phyloP scores from a whole-genome alignment of 1,140 invertebrate genomes.

The Planococcus citri region DNA sequence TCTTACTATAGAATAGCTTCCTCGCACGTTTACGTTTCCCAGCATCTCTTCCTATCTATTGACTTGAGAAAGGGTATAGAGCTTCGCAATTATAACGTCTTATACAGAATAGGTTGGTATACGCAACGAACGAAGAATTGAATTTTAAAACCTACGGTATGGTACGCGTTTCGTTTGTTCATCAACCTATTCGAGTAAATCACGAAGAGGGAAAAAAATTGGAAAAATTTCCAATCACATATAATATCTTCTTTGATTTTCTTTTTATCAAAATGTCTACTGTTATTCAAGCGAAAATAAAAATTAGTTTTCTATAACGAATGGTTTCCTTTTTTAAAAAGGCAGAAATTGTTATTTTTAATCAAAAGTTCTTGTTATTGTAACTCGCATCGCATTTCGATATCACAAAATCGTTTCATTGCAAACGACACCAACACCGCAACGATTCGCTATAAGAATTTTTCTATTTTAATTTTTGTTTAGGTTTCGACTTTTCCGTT shows the following conservation, averaged over 20 bases:
- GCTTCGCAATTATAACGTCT: neutral
- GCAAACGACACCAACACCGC: constrained; percentile 15
- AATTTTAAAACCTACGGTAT: no score
- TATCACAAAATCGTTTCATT: neutral
- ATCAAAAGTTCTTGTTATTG: constrained; percentile 9
- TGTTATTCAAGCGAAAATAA: constrained; percentile 14
- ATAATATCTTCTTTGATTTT: neutral
- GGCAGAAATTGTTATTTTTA: constrained; percentile 16
- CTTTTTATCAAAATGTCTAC: neutral
- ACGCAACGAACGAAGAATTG: neutral
- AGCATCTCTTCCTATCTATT: no score
- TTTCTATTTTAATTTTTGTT: constrained; percentile 19
- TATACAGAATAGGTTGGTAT: neutral
- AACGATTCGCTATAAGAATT: neutral
- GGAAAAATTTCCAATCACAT: constrained; percentile 15
- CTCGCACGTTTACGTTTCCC: no score
- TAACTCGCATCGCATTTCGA: constrained; percentile 6
- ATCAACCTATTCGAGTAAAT: neutral
- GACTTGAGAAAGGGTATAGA: no score
- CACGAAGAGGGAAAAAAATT: neutral
- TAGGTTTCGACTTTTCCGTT: neutral
- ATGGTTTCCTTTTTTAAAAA: constrained; percentile 5
- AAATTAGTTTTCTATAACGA: constrained; percentile 20
- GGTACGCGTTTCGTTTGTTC: constrained; percentile 4
- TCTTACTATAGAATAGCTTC: neutral